phyloP scores from a whole-genome alignment of 64 coral and sea anemone species.

The Orbicella faveolata region DNA sequence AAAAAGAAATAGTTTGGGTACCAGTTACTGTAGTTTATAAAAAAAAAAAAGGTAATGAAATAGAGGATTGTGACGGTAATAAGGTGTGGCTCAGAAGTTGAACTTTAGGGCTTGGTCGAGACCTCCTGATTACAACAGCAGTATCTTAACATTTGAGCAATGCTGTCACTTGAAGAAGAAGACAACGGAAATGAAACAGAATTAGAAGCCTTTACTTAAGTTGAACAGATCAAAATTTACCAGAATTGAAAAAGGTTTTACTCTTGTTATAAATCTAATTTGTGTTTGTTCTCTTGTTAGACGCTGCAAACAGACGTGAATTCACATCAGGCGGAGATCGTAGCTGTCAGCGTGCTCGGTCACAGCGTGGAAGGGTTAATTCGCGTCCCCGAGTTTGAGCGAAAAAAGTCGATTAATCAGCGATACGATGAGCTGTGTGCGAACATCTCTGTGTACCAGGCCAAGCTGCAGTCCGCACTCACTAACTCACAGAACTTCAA shows the following conservation, averaged over 20 bases:
- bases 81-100: no score
- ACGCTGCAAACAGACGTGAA: slow-evolving; percentile 76
- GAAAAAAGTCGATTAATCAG: slow-evolving; percentile 75
- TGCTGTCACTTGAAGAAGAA: no score
- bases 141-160: no score
- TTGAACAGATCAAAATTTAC: no score
- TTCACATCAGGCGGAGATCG: slow-evolving; percentile 87
- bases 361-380: slow-evolving; percentile 84
- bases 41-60: no score
- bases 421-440: slow-evolving; percentile 84
- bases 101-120: not conserved
- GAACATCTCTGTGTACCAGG: slow-evolving; percentile 79
- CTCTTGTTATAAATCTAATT: not conserved
- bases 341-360: slow-evolving; percentile 74
- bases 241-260: no score
- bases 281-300: slow-evolving; percentile 13
- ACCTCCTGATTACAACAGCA: not conserved
- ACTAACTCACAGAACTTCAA: slow-evolving; percentile 86
- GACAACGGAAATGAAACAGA: no score
- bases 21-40: no score
- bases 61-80: no score
- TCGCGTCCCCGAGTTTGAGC: slow-evolving; percentile 70
- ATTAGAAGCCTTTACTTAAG: no score
- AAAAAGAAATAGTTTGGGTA: no score
- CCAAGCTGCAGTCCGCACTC: slow-evolving; percentile 75